Evolutionary conservation across 2,888 invertebrate species (phyloP), one percentile per base, ranked within the genome.

Genomic region (Bedellia somnulentella): DNA sequence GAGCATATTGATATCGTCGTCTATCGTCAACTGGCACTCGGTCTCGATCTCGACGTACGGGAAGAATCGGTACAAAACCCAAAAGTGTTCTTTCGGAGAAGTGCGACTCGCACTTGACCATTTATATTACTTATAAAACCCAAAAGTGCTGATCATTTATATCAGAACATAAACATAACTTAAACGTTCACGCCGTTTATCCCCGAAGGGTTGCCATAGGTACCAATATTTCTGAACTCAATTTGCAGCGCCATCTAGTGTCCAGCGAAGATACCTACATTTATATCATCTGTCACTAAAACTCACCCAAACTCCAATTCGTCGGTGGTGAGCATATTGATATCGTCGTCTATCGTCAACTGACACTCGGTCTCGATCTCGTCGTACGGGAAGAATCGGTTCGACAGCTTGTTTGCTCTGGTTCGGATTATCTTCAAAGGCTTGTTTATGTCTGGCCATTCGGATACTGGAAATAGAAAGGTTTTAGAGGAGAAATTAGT

Each of bases 341-440:
- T 96, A 52, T 96, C 96, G 60, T 97, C 96, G 55, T 97, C 96
- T 38, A 97, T 88, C 3, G 95, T 92, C 45, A 97, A 71, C 44
- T 97, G 88, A 28, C 94, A 94, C 66, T 97, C 96, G 0, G 97
- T 97, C 78, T 95, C 93, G 39, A 97, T 96, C 61, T 96, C 95
- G 49, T 89, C 88, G 62, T 93, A 96, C 0, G 97, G 96, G 62
- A 86, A 93, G 71, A 97, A 97, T 42, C 96, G 76, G 66, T 96
- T 97, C n/a, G 95, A 96, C 29, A 97, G 73, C 57, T 88, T 89
- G 64, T 97, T 97, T 47, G 89, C 89, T 45, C 85, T 85, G 2
- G 96, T 94, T 58, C 86, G 86, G 39, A 96, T 89, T 27, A 97
- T 85, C 76, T 93, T 93, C 34, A 95, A 59, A 2, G 93, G 92